A percentile compares a stretch with the other conserved stretches of the same genome.
Evolutionary conservation across 2,797 vertebrate genomes (phyloP).

Genomic region (Limnodromus scolopaceus): DNA sequence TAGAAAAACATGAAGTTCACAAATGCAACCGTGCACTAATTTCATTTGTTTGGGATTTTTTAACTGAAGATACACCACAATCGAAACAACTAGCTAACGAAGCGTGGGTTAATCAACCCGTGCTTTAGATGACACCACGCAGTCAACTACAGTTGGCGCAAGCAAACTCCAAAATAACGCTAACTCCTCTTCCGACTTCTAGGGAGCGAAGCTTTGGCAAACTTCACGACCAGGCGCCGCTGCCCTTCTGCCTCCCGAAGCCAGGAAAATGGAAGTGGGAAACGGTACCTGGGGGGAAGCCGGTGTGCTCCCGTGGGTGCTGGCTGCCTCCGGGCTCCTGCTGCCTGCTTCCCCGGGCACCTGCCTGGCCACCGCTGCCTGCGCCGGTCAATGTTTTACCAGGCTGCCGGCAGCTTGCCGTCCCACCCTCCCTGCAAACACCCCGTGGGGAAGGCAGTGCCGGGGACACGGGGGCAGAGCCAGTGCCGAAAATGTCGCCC

Average conservation of each 20-base stretch:
- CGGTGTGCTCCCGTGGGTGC: not conserved
- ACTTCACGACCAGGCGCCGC: accelerated
- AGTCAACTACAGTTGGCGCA: not conserved
- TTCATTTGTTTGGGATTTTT: not conserved
- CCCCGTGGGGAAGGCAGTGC: slow-evolving; percentile 63
- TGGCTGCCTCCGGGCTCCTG: not conserved
- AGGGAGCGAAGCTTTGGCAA: not conserved
- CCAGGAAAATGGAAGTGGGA: slow-evolving; percentile 25
- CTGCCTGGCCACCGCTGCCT: slow-evolving; percentile 70
- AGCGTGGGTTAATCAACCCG: not conserved
- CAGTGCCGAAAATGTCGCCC: not conserved
- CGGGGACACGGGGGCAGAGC: slow-evolving; percentile 40
- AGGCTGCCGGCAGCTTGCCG: slow-evolving; percentile 72
- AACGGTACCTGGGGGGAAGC: slow-evolving; percentile 73
- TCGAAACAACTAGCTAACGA: not conserved
- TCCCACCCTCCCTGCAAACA: slow-evolving; percentile 86
- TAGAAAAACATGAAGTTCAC: not conserved
- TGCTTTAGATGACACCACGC: not conserved
- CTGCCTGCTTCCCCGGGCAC: slow-evolving; percentile 64
- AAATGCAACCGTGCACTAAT: not conserved
- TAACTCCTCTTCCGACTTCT: not conserved
- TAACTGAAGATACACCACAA: not conserved
- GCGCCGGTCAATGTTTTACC: slow-evolving; percentile 85
- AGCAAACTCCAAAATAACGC: not conserved
- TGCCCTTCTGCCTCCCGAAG: not conserved